These are phyloP conservation scores for Acrocephalus arundinaceus DNA, from an alignment of 2,113 vertebrate genomes.

Conservation along the genomic window DNA sequence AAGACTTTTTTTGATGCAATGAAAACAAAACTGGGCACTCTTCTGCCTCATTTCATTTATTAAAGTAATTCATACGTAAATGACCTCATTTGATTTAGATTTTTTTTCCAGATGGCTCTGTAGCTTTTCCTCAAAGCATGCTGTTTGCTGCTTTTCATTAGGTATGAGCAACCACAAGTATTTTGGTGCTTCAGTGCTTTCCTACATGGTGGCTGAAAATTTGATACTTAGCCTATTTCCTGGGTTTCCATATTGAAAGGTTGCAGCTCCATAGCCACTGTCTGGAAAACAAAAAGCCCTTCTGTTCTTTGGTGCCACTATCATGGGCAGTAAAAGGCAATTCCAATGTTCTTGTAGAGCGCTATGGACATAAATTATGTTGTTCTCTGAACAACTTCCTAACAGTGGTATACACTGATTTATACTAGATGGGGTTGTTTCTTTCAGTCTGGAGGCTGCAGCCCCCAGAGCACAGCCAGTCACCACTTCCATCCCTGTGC, in stretches of 20 bases:
- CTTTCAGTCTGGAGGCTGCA: neutral
- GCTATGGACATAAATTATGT: neutral
- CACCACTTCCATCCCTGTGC: neutral
- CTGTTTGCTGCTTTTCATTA: neutral
- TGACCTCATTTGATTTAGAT: neutral
- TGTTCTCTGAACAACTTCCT: neutral
- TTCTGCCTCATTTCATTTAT: neutral
- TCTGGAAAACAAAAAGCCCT: neutral
- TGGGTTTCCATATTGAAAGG: neutral
- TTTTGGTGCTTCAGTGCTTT: neutral
- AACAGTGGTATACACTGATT: neutral
- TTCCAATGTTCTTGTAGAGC: neutral
- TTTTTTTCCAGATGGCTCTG: neutral
- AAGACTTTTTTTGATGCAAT: neutral
- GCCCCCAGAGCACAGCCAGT: neutral
- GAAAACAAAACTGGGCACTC: neutral
- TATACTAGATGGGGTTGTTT: neutral
- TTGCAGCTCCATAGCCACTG: neutral
- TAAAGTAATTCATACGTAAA: neutral
- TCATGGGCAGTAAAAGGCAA: neutral
- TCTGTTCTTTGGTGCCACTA: neutral
- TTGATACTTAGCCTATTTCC: neutral
- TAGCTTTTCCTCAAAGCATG: neutral
- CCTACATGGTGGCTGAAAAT: neutral
- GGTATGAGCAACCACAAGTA: neutral